Conservation (phyloP, 2,113 vertebrate genomes). For the Halichoerus grypus region DNA sequence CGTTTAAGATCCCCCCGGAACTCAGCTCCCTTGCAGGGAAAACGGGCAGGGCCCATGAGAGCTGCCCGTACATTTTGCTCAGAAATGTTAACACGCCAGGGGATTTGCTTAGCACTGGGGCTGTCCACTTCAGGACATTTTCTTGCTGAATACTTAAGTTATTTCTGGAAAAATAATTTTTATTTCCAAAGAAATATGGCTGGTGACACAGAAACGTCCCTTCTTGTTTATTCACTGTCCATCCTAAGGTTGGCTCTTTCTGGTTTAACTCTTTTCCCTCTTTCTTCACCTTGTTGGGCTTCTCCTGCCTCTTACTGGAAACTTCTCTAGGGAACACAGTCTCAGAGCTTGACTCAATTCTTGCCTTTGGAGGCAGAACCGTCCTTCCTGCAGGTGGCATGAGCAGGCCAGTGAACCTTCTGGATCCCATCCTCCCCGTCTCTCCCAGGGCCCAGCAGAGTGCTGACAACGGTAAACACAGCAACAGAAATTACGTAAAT, state of each 20-base stretch:
- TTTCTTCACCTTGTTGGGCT: background rate
- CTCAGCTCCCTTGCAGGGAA: background rate
- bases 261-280: background rate
- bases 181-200: slow-evolving; percentile 64
- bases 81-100: slow-evolving; percentile 37
- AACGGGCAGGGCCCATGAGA: background rate
- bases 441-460: background rate
- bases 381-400: background rate
- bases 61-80: background rate
- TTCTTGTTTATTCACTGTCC: slow-evolving; percentile 59
- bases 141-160: slow-evolving; percentile 63
- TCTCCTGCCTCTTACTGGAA: slow-evolving; percentile 7
- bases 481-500: background rate
- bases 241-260: background rate
- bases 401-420: background rate
- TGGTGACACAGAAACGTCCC: slow-evolving; percentile 72
- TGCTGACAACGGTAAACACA: background rate
- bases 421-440: background rate
- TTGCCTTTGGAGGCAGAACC: background rate
- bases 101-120: background rate
- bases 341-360: background rate
- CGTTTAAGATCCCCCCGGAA: background rate
- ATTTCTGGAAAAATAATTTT: slow-evolving; percentile 73
- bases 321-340: background rate
- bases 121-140: slow-evolving; percentile 20